Conservation (phyloP, 2,113 vertebrate species). For the Hyperopisus bebe region DNA sequence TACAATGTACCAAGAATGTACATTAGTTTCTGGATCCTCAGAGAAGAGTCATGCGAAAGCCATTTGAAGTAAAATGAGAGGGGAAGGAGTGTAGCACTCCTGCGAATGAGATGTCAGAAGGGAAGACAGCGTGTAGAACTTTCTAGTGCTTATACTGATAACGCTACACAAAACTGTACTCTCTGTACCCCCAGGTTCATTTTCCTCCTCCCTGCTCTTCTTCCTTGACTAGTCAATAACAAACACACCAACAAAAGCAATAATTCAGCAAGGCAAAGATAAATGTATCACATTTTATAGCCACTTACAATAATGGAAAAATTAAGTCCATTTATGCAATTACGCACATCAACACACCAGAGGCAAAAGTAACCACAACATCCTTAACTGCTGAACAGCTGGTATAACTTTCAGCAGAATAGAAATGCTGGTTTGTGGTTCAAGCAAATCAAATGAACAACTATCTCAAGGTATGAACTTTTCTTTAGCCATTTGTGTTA, state of each 20-base stretch:
- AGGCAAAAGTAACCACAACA: not conserved
- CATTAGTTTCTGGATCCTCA: not conserved
- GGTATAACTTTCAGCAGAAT: not conserved
- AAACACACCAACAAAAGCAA: not conserved
- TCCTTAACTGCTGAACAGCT: not conserved
- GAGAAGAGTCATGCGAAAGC: not conserved
- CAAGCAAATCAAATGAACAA: not conserved
- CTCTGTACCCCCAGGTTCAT: not conserved
- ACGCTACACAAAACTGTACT: not conserved
- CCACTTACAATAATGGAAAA: not conserved
- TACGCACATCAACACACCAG: not conserved
- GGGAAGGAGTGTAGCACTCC: not conserved
- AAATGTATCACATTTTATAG: not conserved
- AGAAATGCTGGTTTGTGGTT: not conserved
- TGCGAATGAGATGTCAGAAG: not conserved
- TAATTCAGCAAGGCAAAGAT: not conserved
- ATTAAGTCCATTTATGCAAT: not conserved
- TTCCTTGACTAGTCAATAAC: not conserved
- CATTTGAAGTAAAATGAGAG: not conserved
- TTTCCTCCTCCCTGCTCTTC: not conserved
- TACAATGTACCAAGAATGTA: constrained; percentile 27
- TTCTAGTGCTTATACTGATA: not conserved
- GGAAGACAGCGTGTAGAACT: not conserved
- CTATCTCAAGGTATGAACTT: not conserved
- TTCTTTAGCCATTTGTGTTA: not conserved